phyloP scores from a whole-genome alignment of 2,888 invertebrate species.

The Brachyptera risi region DNA sequence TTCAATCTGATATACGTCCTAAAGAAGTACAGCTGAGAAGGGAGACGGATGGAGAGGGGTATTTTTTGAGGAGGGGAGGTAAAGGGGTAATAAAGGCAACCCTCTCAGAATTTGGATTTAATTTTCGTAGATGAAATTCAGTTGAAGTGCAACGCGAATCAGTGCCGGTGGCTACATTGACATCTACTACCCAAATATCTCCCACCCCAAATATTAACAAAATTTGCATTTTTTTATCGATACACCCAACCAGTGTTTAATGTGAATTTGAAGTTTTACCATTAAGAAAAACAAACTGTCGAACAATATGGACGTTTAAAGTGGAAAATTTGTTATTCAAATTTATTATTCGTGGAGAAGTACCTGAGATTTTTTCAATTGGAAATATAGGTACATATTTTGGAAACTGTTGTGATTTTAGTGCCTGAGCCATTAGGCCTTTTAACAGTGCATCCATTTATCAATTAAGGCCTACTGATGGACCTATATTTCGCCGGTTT shows the following conservation, averaged over 20 bases:
- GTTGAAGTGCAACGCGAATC: slow-evolving; percentile 12
- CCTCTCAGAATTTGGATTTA: slow-evolving; percentile 22
- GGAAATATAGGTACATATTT: too few species aligned
- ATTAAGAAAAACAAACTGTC: too few species aligned
- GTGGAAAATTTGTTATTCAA: too few species aligned
- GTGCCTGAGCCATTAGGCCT: neutral
- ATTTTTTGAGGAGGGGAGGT: neutral
- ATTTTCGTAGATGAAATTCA: slow-evolving; percentile 18
- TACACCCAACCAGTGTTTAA: too few species aligned
- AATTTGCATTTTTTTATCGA: neutral
- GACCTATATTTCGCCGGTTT: too few species aligned
- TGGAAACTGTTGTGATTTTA: neutral
- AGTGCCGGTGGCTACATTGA: slow-evolving; percentile 1
- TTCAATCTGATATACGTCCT: neutral
- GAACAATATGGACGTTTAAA: too few species aligned
- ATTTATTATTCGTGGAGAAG: too few species aligned
- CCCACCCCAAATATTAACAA: neutral
- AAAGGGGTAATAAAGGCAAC: slow-evolving; percentile 19
- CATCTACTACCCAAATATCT: neutral
- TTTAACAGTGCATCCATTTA: too few species aligned
- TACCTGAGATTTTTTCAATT: too few species aligned
- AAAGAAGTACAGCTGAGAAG: neutral
- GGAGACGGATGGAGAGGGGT: neutral
- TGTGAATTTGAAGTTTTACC: too few species aligned
- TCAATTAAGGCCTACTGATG: too few species aligned